These are phyloP conservation scores for Sinohyriopsis cumingii DNA, from an alignment of 2,888 invertebrate species.

Conservation along the genomic window DNA sequence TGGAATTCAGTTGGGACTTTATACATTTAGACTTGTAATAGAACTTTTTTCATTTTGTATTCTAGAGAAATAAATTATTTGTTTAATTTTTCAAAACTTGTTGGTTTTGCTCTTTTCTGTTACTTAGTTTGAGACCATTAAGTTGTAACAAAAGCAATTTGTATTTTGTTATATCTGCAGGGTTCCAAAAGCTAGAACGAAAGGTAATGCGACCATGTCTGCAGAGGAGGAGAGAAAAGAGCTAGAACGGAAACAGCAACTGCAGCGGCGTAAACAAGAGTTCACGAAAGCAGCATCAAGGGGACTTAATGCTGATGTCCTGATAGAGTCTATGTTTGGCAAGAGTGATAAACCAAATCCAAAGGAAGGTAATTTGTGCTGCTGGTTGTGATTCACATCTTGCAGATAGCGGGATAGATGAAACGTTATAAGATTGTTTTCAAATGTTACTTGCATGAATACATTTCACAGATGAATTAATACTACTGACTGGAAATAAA, in stretches of 20 bases:
- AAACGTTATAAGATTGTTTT: no score
- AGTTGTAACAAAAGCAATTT: no score
- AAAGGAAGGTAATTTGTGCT: constrained; percentile 12
- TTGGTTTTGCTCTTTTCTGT: no score
- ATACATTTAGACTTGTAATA: no score
- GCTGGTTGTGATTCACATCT: background rate
- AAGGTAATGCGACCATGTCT: constrained; percentile 11
- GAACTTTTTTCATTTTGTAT: no score
- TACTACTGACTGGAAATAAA: background rate
- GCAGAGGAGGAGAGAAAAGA: constrained; percentile 31
- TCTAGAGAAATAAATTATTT: no score
- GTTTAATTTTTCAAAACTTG: no score
- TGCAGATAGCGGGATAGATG: no score
- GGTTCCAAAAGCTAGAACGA: background rate
- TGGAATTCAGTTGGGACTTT: no score
- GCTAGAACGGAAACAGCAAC: constrained; percentile 54
- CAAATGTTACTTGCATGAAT: no score
- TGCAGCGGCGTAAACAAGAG: constrained; percentile 33
- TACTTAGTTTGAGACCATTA: no score
- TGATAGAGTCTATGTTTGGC: constrained; percentile 66
- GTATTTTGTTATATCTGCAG: no score
- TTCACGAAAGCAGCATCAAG: constrained; percentile 42
- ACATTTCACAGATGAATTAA: background rate
- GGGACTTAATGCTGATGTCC: constrained; percentile 57
- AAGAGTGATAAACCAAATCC: constrained; percentile 43